Evolutionary conservation across 2,797 vertebrate species (phyloP).

Genomic region (Brachymystax lenok): DNA sequence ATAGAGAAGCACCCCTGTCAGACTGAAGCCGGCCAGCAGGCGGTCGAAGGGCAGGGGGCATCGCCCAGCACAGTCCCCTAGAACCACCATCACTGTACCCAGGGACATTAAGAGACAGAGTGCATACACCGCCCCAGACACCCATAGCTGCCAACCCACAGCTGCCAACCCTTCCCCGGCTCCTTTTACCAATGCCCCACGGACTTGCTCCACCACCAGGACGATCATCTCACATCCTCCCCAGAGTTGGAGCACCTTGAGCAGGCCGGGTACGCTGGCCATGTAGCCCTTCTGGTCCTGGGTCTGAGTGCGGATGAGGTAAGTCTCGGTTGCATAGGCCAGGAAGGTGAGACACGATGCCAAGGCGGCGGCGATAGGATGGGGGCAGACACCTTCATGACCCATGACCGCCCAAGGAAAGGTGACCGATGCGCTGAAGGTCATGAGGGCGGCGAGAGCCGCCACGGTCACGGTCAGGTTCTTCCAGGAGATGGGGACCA

Average conservation of each 20-base stretch:
- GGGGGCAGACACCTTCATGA: rapidly evolving
- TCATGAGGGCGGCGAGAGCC: conserved; percentile 64
- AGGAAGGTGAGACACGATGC: conserved; percentile 64
- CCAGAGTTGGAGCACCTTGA: conserved; percentile 75
- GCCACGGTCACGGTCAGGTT: conserved; percentile 73
- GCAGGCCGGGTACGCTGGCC: conserved; percentile 72
- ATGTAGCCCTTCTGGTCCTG: conserved; percentile 75
- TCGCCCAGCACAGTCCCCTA: conserved; percentile 69
- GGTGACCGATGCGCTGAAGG: conserved; percentile 57
- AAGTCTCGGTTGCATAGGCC: conserved; percentile 67
- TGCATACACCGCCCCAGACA: conserved; percentile 44
- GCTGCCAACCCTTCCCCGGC: background rate
- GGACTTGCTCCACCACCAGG: conserved; percentile 30
- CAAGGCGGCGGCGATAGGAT: conserved; percentile 44
- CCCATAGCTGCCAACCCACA: conserved; percentile 45
- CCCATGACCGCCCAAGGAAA: conserved; percentile 60
- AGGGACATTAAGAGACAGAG: conserved; percentile 66
- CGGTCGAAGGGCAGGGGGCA: conserved; percentile 72
- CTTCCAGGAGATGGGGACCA: conserved; percentile 79
- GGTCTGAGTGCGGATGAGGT: conserved; percentile 56
- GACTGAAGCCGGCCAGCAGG: conserved; percentile 66
- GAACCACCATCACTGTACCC: conserved; percentile 64
- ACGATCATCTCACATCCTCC: conserved; percentile 67
- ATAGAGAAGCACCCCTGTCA: conserved; percentile 68
- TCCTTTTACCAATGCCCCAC: background rate